Base-by-base conservation (phyloP, 2,797 vertebrate species). In the Coccyzus lansbergi region DNA sequence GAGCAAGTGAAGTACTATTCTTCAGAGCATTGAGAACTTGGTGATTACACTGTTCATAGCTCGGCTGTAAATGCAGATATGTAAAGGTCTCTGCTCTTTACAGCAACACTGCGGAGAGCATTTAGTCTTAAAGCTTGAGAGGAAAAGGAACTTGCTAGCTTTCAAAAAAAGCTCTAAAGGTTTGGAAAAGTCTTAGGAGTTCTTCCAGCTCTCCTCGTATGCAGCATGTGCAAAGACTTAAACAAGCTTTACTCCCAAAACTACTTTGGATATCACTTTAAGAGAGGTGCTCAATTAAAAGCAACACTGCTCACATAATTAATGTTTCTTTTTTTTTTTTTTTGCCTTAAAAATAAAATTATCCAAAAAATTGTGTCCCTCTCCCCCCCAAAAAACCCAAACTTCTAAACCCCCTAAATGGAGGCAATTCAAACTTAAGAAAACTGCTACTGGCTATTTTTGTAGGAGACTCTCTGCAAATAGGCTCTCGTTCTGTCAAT, bases 1-100 rank as follows among this genome's bases (percentile, higher is more conserved):
- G 90, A 95, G 48, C 78, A 76, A 88, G 60, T 76, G 55, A 92
- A 95, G 91, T 81, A 69, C 60, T 82, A 78, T 92, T 95, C 92
- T 94, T 96, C 92, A 94, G 89, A 85, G 46, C 42, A 33, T 49
- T 65, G 74, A 93, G 90, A 94, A 92, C 77, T 82, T 52, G 21
- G 83, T 90, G 90, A 92, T 83, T 80, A 76, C 0, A 3, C 65
- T 90, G 55, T 92, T 95, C 70, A 95, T 93, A 94, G 86, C 82
- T 70, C 86, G 93, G 88, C 69, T 78, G 84, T 83, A 92, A 86
- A 86, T 58, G 83, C 64, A 86, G 90, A 60, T 7, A 0, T 68
- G 49, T 84, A 82, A 86, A 82, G 72, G 67, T 89, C 55, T 92
- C 76, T 67, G 42, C 53, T 82, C 40, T 76, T 89, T 78, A 76